Evolutionary conservation across 1,140 invertebrate species (phyloP), one percentile per base, ranked within the genome.

Genomic region (Eurytemora carolleeae): DNA sequence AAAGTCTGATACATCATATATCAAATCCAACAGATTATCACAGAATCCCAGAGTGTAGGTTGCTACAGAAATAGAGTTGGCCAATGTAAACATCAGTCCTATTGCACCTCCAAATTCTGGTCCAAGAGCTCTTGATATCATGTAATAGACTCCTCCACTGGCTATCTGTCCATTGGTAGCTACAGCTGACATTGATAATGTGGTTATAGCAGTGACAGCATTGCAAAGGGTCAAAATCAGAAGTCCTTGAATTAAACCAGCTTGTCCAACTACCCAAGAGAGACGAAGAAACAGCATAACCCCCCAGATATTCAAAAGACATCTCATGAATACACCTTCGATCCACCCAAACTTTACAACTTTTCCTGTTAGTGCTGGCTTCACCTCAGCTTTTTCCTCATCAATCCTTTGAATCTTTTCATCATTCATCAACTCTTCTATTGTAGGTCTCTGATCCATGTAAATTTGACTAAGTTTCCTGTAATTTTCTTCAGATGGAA

Each of bases 11-110:
- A 1, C 53, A 18, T 23, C 55, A 61, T 31, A 55, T 31, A 21
- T 59, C 59, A 58, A 52, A 63, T 72, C 78, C 63, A 71, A 59
- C 1, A 98, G 71, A 1, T 92, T 92, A 71, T 96, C 87, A 65
- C 91, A 93, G 75, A 98, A 98, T 17, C 95, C 95, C 18, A 98
- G 94, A 0, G 93, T 91, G 72, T 98, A 97, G 85, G 98, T 91
- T 1, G 94, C 90, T 0, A 92, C 90, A 0, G 90, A 86, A 0
- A 97, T 90, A 0, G 92, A 84, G 71, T 97, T 98, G 1, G 94
- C 94, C 66, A 98, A 85, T 2, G 91, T 90, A 69, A 99, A 97
- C 1, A 98, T 87, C 15, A 97, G 79, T 1, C 95, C 95, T 26
- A 99, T 91, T 0, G 93, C 91, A 0, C 92, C 93, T 2, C 95